A percentile compares a stretch with the other conserved stretches of the same genome.
Evolutionary conservation across 1,140 invertebrate species (phyloP).

Genomic region (Chelonus insularis): DNA sequence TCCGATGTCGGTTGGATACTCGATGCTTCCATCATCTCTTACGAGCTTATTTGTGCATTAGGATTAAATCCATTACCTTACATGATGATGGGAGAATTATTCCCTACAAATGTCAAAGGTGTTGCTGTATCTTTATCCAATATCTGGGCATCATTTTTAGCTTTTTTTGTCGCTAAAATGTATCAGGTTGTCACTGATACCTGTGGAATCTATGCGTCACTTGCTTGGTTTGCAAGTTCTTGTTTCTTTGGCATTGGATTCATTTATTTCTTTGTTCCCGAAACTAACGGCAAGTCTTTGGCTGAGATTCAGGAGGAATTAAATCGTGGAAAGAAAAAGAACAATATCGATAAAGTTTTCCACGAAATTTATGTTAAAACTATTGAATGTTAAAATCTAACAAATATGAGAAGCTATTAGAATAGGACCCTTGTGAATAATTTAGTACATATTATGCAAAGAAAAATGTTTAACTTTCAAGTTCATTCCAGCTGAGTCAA

Average conservation of each 20-base stretch:
- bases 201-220: constrained; percentile 62
- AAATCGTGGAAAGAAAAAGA: constrained; percentile 37
- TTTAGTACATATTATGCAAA: too few species aligned
- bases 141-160: constrained; percentile 53
- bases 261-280: constrained; percentile 68
- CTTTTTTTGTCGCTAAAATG: constrained; percentile 62
- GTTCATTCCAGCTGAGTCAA: too few species aligned
- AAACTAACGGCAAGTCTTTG: constrained; percentile 72
- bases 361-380: constrained; percentile 5
- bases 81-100: constrained; percentile 66
- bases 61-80: constrained; percentile 66
- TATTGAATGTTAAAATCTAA: constrained; percentile 14
- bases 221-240: constrained; percentile 62
- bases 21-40: constrained; percentile 63
- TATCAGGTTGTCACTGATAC: constrained; percentile 62
- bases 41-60: constrained; percentile 63
- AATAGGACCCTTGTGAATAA: too few species aligned
- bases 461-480: too few species aligned
- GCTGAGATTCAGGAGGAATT: constrained; percentile 67
- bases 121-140: constrained; percentile 58
- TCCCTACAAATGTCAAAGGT: constrained; percentile 66
- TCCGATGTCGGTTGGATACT: constrained; percentile 57
- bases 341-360: constrained; percentile 1
- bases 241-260: constrained; percentile 64
- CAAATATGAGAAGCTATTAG: too few species aligned